These are phyloP conservation scores for Sympetrum striolatum DNA, from an alignment of 2,888 invertebrate species.

Conservation along the genomic window DNA sequence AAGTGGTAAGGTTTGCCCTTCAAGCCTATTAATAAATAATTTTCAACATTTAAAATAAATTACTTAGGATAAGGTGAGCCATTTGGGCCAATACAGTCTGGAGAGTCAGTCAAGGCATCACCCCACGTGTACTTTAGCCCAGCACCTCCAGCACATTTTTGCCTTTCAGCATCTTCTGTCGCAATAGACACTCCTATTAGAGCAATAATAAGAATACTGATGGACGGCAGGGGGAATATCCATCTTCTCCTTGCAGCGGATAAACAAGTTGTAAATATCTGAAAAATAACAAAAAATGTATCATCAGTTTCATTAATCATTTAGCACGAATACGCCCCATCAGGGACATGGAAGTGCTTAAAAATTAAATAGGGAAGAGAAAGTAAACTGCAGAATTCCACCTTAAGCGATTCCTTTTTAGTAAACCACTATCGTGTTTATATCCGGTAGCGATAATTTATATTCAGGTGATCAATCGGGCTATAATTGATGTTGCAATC, in stretches of 20 bases:
- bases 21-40: not conserved
- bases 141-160: not conserved
- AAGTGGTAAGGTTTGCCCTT: too few relatives aligned
- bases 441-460: not conserved
- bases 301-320: not conserved
- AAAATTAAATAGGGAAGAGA: too few relatives aligned
- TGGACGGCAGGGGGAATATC: not conserved
- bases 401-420: too few relatives aligned
- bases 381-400: too few relatives aligned
- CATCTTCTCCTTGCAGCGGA: not conserved
- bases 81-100: slow-evolving; percentile 83
- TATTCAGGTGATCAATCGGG: not conserved
- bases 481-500: not conserved
- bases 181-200: not conserved
- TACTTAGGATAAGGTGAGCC: slow-evolving; percentile 85
- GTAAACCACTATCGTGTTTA: too few relatives aligned
- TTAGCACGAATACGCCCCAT: not conserved
- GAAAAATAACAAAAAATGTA: not conserved
- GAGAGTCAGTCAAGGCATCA: slow-evolving; percentile 79
- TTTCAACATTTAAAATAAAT: slow-evolving; percentile 54
- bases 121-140: slow-evolving; percentile 84
- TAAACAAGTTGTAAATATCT: not conserved
- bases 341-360: too few relatives aligned
- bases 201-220: not conserved
- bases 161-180: not conserved